These are phyloP conservation scores for Zootermopsis nevadensis DNA, from an alignment of 2,888 invertebrate genomes.

Conservation along the genomic window DNA sequence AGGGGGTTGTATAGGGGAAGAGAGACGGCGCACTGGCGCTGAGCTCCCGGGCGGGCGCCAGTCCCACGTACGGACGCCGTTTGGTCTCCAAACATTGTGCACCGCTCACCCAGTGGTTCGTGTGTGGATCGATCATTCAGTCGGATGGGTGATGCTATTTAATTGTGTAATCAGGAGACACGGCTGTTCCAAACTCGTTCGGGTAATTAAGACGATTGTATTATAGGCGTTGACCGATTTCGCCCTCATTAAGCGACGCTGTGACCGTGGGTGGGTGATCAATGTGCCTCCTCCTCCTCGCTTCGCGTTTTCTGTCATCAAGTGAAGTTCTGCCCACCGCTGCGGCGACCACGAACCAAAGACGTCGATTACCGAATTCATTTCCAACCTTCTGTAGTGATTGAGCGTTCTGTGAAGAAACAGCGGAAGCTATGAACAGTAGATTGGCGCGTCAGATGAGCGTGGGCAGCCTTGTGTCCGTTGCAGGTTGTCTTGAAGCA, in stretches of 20 bases:
- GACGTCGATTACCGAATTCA: neutral
- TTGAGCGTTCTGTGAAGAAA: neutral
- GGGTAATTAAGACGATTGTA: neutral
- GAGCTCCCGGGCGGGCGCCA: neutral
- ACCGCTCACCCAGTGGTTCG: neutral
- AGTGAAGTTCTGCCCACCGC: conserved; percentile 10
- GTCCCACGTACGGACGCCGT: neutral
- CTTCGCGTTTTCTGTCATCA: conserved; percentile 8
- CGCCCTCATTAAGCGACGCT: neutral
- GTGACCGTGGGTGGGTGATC: neutral
- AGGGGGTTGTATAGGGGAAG: neutral
- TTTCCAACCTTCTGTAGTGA: neutral
- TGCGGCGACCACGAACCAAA: neutral
- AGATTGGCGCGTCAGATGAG: neutral
- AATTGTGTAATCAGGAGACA: too few species aligned
- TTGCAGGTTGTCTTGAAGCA: conserved; percentile 12
- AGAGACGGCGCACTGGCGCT: conserved; percentile 22
- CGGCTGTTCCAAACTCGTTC: too few species aligned
- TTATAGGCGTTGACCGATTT: conserved; percentile 13
- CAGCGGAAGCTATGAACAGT: neutral
- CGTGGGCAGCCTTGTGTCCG: neutral
- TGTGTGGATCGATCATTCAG: neutral
- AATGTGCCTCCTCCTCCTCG: neutral
- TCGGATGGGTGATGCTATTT: neutral
- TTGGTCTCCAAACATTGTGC: neutral